Evolutionary conservation across 2,797 vertebrate species (phyloP).

Genomic region (Esox lucius): DNA sequence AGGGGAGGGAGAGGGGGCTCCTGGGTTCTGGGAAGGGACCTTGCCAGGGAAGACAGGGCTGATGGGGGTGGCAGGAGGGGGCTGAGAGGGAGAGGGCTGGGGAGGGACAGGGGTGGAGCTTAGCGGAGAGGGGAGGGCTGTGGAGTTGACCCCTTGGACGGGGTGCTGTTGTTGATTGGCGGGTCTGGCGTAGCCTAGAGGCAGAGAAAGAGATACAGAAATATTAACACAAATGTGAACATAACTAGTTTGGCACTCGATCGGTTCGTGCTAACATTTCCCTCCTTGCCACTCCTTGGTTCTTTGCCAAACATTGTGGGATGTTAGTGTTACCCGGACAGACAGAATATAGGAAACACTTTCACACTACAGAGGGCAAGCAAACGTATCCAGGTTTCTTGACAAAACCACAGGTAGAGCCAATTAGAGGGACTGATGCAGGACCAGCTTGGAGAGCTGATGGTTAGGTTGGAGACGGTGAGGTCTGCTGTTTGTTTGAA

Average conservation of each 20-base stretch:
- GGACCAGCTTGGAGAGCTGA: too few species aligned
- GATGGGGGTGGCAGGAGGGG: conserved; percentile 77
- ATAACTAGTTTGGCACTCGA: neutral
- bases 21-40: conserved; percentile 74
- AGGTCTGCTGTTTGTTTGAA: too few species aligned
- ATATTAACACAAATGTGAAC: neutral
- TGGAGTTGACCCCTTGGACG: conserved; percentile 67
- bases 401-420: too few species aligned
- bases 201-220: conserved; percentile 31
- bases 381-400: too few species aligned
- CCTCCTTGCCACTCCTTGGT: neutral
- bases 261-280: neutral
- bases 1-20: conserved; percentile 68
- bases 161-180: conserved; percentile 82
- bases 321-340: too few species aligned
- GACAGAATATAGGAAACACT: too few species aligned
- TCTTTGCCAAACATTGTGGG: neutral
- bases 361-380: too few species aligned
- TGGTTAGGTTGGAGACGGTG: too few species aligned
- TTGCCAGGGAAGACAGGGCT: conserved; percentile 87
- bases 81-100: conserved; percentile 81
- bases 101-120: conserved; percentile 79
- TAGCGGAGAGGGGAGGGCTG: conserved; percentile 82
- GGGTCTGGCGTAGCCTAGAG: conserved; percentile 85
- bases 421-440: too few species aligned